Evolutionary conservation across 2,113 vertebrate species (phyloP).

Genomic region (Lycocorax pyrrhopterus): DNA sequence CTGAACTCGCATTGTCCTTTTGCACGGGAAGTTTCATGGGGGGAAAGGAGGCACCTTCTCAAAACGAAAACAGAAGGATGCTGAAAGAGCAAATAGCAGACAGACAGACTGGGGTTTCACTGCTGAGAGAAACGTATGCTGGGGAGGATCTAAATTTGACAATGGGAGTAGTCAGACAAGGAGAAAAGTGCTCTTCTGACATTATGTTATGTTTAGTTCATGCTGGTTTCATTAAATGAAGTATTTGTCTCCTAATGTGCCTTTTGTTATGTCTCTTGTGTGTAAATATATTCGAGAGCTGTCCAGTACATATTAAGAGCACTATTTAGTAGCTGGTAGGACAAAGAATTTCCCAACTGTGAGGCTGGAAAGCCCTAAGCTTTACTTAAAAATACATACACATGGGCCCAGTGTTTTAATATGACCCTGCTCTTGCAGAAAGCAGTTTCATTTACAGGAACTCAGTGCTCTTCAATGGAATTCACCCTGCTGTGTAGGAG

Average conservation of each 20-base stretch:
- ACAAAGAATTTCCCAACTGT: conserved; percentile 55
- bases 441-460: conserved; percentile 59
- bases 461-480: conserved; percentile 61
- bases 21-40: background rate
- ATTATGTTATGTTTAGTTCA: conserved; percentile 62
- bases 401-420: conserved; percentile 37
- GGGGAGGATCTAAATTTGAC: conserved; percentile 8
- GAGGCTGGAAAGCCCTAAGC: conserved; percentile 52
- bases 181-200: conserved; percentile 53
- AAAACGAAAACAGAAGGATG: conserved; percentile 46
- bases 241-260: conserved; percentile 63
- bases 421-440: conserved; percentile 55
- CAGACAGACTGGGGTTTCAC: conserved; percentile 16
- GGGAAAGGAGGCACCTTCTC: conserved; percentile 26
- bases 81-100: conserved; percentile 9
- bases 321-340: conserved; percentile 20
- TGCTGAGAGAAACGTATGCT: background rate
- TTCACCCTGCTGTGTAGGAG: conserved; percentile 65
- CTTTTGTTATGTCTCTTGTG: conserved; percentile 67
- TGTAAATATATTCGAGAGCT: conserved; percentile 60
- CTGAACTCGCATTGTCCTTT: conserved; percentile 10
- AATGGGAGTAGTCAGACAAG: conserved; percentile 26
- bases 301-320: conserved; percentile 38
- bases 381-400: conserved; percentile 36
- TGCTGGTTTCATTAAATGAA: conserved; percentile 62